Conservation (phyloP, 2,113 vertebrate species). For the Lepidothrix coronata region DNA sequence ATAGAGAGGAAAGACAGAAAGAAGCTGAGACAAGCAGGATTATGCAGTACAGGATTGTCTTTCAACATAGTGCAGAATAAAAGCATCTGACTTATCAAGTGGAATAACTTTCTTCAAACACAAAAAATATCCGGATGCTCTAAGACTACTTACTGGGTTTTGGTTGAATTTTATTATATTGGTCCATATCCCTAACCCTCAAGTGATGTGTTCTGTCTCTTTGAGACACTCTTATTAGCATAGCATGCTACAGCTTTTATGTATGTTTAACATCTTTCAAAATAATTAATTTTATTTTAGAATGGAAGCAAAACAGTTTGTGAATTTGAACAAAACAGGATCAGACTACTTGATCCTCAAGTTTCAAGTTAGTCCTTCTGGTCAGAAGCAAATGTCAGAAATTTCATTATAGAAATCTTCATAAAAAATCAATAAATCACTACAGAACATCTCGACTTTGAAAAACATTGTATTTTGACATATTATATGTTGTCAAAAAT, state of each 20-base stretch:
- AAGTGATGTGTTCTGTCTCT: neutral
- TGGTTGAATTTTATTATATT: neutral
- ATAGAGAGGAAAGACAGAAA: neutral
- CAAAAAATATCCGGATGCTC: neutral
- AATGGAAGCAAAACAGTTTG: neutral
- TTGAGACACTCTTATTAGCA: neutral
- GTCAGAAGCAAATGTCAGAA: neutral
- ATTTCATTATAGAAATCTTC: neutral
- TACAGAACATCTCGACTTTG: neutral
- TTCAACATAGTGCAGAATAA: neutral
- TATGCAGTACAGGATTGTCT: neutral
- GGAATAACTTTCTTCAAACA: neutral
- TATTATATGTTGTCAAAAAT: neutral
- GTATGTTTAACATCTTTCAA: neutral
- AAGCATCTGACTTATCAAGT: neutral
- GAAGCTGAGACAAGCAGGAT: neutral
- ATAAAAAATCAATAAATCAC: slow-evolving; percentile 23
- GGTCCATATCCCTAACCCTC: neutral
- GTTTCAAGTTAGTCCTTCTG: neutral
- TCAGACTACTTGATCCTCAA: neutral
- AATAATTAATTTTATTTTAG: neutral
- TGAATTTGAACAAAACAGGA: neutral
- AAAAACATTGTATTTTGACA: neutral
- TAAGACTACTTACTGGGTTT: neutral
- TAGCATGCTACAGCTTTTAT: neutral